These are phyloP conservation scores for Enteromius viviparus DNA, from an alignment of 2,797 vertebrate genomes.

Conservation along the genomic window DNA sequence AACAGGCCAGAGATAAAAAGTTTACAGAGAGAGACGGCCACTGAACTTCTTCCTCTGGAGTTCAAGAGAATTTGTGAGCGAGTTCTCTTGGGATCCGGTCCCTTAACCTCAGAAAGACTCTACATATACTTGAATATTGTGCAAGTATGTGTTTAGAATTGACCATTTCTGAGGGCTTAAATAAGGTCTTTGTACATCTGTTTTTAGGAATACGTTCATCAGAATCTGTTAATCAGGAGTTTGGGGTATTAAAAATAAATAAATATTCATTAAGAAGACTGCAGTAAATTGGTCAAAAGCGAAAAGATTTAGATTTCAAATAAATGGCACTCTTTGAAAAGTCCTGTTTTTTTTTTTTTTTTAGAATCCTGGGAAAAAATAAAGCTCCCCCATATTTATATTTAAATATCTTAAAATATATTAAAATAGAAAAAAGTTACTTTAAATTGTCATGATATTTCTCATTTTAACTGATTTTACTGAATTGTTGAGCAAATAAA, in stretches of 20 bases:
- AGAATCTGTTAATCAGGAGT: no score
- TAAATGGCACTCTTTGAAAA: not conserved
- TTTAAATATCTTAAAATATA: no score
- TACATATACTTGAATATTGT: not conserved
- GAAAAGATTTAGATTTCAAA: not conserved
- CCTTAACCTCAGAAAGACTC: not conserved
- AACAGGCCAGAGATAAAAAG: not conserved
- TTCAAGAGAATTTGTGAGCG: not conserved
- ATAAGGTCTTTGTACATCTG: not conserved
- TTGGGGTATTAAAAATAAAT: not conserved
- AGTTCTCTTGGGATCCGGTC: not conserved
- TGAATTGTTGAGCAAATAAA: not conserved
- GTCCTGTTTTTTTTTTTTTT: not conserved
- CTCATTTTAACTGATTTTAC: not conserved
- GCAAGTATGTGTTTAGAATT: not conserved
- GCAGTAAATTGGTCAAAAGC: not conserved
- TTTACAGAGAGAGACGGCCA: conserved; percentile 24
- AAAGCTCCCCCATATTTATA: no score
- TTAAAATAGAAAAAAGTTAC: no score
- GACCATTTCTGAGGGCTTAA: not conserved
- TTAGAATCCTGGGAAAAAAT: not conserved
- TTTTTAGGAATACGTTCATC: not conserved
- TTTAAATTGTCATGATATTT: not conserved
- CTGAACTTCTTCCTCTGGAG: conserved; percentile 5
- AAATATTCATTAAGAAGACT: not conserved